A percentile compares a stretch with the other conserved stretches of the same genome.
Conservation (phyloP, 2,113 vertebrate genomes). For the Labrus mixtus region DNA sequence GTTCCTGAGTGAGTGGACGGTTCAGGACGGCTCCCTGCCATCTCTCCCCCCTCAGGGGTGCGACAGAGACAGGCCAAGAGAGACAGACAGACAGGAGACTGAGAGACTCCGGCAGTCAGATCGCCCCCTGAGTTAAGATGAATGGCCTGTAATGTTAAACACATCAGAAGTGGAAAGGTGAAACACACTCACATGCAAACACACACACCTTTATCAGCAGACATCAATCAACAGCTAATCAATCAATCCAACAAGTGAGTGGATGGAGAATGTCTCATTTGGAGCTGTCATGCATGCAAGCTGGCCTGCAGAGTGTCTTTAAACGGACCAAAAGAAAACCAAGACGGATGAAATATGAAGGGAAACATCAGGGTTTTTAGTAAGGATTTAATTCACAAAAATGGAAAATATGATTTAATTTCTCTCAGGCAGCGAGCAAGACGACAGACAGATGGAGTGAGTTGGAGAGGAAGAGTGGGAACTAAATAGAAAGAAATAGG, state of each 20-base stretch:
- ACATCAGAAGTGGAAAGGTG: constrained; percentile 48
- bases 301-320: constrained; percentile 28
- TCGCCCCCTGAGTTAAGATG: constrained; percentile 70
- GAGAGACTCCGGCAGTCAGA: constrained; percentile 67
- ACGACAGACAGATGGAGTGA: constrained; percentile 12
- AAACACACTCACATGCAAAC: constrained; percentile 29
- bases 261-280: constrained; percentile 36
- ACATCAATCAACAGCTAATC: constrained; percentile 54
- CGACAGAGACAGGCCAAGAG: constrained; percentile 47
- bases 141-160: constrained; percentile 62
- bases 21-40: constrained; percentile 40
- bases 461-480: constrained; percentile 35
- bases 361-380: background rate
- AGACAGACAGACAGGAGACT: constrained; percentile 56
- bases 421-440: constrained; percentile 3
- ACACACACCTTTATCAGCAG: constrained; percentile 55
- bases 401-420: background rate
- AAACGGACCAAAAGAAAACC: background rate
- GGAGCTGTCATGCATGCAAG: constrained; percentile 10
- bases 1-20: constrained; percentile 41
- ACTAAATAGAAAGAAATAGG: constrained; percentile 42
- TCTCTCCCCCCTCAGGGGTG: constrained; percentile 46
- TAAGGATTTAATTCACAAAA: background rate
- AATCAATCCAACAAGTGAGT: constrained; percentile 54
- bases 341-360: constrained; percentile 16